These are phyloP conservation scores for Nesoenas mayeri DNA, from an alignment of 2,113 vertebrate genomes.

Conservation along the genomic window DNA sequence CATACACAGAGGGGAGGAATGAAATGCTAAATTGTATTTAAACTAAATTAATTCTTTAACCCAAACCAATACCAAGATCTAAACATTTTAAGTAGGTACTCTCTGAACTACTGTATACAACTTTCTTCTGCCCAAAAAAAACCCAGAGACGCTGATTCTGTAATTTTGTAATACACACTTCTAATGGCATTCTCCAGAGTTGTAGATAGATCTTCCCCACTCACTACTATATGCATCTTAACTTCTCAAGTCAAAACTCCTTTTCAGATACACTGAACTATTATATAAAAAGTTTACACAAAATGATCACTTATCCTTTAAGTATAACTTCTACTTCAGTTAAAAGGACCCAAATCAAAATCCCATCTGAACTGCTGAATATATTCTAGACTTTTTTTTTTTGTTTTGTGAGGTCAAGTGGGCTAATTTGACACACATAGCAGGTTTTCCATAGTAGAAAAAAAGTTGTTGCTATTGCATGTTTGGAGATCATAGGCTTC, in stretches of 20 bases:
- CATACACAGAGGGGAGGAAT: background rate
- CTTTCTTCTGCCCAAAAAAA: background rate
- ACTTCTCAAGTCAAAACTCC: background rate
- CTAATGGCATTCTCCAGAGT: background rate
- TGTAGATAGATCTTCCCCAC: background rate
- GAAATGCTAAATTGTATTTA: constrained; percentile 24
- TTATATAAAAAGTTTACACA: background rate
- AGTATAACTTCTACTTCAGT: constrained; percentile 25
- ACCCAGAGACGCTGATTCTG: background rate
- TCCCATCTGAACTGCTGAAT: background rate
- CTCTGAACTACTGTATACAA: constrained; percentile 7
- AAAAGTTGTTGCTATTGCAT: constrained; percentile 59
- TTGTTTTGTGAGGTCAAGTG: background rate
- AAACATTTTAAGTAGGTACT: background rate
- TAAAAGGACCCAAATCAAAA: background rate
- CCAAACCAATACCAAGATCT: background rate
- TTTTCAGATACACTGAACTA: background rate
- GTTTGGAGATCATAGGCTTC: constrained; percentile 55
- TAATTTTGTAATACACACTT: background rate
- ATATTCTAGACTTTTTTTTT: background rate
- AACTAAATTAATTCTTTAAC: constrained; percentile 26
- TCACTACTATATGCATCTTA: background rate
- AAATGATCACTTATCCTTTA: background rate
- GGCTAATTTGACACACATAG: constrained; percentile 25
- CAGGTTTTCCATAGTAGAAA: constrained; percentile 46